Evolutionary conservation across 1,140 invertebrate genomes (phyloP), one percentile per base, ranked within the genome.

Genomic region (Melitaea cinxia): DNA sequence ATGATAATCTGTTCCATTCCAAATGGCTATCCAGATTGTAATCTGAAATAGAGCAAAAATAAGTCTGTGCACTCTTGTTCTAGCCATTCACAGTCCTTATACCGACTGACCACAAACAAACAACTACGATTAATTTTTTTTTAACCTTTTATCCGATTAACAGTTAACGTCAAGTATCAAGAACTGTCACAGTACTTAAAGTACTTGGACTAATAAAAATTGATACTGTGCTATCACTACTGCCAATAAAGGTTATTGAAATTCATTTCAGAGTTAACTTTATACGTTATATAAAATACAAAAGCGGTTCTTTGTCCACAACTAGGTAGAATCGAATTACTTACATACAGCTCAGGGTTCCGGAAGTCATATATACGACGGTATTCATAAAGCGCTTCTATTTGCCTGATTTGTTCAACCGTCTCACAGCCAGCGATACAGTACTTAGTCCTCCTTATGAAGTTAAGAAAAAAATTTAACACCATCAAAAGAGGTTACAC

Each of bases 361-460:
- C 62, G 54, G 10, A 57, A 52, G 54, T 50, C 12, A 19, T 4
- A 56, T 10, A 10, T 57, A 65, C 30, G 23, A 57, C 54, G 52
- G 52, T 24, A 52, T 47, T n/a, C 55, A 47, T 49, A 47, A 62
- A 61, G 47, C 35, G 21, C 50, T 26, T 49, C 30, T 17, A 23
- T 23, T 39, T 59, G 10, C 54, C 21, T n/a, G 24, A 50, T 19
- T 24, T 19, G 21, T 30, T 23, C 17, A 30, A 59, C 4, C 23
- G 12, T 61, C 42, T 61, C 65, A 67, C 65, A 67, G 65, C 65
- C 65, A 47, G 56, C 39, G 61, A 57, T 50, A 56, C 28, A 56
- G 24, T 15, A 15, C 39, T 30, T 61, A 61, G 61, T 57, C 53
- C 53, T 37, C 33, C 35, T 39, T 52, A 39, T 50, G 10, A 66